Conservation (phyloP, 2,113 vertebrate genomes). For the Xiphophorus couchianus region DNA sequence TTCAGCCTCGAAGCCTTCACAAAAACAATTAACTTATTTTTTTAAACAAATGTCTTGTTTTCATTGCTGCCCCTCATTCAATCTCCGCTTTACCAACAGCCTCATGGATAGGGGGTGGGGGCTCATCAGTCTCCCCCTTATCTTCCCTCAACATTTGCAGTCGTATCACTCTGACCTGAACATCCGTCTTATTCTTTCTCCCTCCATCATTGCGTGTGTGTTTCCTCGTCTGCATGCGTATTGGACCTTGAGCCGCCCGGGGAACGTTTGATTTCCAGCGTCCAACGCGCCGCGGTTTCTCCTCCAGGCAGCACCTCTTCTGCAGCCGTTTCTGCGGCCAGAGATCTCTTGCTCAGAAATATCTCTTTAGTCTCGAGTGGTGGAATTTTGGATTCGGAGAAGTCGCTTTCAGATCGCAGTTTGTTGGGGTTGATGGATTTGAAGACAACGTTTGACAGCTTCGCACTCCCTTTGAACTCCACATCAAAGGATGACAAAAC, state of each 20-base stretch:
- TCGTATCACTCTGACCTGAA: constrained; percentile 69
- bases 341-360: constrained; percentile 19
- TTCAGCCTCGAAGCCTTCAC: not conserved
- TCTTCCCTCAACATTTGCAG: constrained; percentile 64
- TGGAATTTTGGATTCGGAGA: constrained; percentile 30
- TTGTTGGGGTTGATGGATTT: constrained; percentile 59
- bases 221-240: constrained; percentile 17
- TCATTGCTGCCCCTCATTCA: constrained; percentile 5
- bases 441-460: constrained; percentile 65
- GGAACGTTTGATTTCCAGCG: constrained; percentile 15
- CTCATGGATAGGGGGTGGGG: not conserved
- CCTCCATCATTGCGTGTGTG: constrained; percentile 13
- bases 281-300: constrained; percentile 3
- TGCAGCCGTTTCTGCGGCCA: constrained; percentile 8
- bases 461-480: constrained; percentile 56
- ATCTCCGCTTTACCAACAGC: constrained; percentile 42
- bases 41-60: constrained; percentile 5
- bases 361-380: constrained; percentile 40
- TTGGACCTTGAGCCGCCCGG: constrained; percentile 55
- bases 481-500: constrained; percentile 65
- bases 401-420: constrained; percentile 44
- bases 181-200: constrained; percentile 69
- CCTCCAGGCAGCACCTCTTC: constrained; percentile 13
- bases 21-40: constrained; percentile 25
- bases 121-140: constrained; percentile 66